phyloP scores from a whole-genome alignment of 2,888 invertebrate genomes.

The Imbricaverruca yamaguchii region DNA sequence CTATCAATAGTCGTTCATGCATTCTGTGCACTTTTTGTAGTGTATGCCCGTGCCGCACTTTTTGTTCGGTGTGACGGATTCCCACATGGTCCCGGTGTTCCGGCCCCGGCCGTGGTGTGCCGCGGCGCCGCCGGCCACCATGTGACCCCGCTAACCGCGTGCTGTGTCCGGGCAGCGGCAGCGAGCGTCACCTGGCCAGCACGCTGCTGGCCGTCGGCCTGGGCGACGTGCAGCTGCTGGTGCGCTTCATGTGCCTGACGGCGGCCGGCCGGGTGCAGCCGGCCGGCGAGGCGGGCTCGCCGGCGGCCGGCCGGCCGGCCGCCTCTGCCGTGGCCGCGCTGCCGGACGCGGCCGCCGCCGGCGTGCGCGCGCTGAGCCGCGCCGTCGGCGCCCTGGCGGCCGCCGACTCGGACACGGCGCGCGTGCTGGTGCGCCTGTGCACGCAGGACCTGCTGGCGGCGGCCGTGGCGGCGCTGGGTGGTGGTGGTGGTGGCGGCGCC shows the following conservation, averaged over 20 bases:
- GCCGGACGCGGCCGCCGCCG: constrained; percentile 29
- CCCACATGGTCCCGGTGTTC: no score
- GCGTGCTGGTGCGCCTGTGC: constrained; percentile 51
- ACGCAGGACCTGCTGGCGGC: constrained; percentile 42
- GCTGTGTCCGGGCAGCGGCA: constrained; percentile 39
- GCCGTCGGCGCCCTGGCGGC: constrained; percentile 50
- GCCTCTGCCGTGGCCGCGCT: constrained; percentile 24
- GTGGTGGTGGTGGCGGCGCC: constrained; percentile 39
- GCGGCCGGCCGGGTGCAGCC: constrained; percentile 50
- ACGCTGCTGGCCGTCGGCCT: constrained; percentile 48
- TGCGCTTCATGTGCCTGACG: constrained; percentile 53
- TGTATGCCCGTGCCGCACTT: no score
- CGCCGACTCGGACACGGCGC: constrained; percentile 47
- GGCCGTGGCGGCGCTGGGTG: constrained; percentile 35
- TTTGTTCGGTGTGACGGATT: no score
- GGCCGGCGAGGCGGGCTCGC: constrained; percentile 32
- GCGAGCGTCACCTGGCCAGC: constrained; percentile 44
- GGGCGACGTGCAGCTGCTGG: constrained; percentile 52
- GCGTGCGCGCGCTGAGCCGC: constrained; percentile 38
- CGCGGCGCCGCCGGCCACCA: no score
- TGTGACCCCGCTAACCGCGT: no score
- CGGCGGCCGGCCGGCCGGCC: not conserved
- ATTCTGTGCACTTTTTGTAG: no score
- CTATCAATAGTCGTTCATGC: no score
- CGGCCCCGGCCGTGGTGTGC: no score